Evolutionary conservation across 2,113 vertebrate species (phyloP).

Genomic region (Python bivittatus): DNA sequence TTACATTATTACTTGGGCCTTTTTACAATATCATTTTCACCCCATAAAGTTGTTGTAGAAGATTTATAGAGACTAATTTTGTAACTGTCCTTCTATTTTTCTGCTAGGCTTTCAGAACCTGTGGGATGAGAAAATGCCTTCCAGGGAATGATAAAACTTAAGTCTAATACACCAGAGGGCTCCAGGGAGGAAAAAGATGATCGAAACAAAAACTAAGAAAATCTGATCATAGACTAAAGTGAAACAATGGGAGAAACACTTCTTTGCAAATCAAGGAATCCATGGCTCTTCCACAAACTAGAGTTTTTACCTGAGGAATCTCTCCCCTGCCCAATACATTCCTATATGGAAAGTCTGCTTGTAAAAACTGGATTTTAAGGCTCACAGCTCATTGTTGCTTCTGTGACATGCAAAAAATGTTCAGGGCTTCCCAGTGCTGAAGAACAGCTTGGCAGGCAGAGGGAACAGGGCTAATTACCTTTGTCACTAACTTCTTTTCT

Average conservation of each 20-base stretch:
- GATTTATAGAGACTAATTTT: neutral
- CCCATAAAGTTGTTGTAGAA: neutral
- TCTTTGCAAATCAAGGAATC: neutral
- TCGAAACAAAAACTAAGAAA: neutral
- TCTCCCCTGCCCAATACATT: neutral
- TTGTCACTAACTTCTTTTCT: conserved; percentile 19
- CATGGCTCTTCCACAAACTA: too few relatives aligned
- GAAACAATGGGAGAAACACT: neutral
- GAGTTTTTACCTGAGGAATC: neutral
- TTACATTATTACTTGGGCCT: neutral
- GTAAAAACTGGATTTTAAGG: neutral
- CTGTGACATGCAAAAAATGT: neutral
- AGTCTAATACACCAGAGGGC: neutral
- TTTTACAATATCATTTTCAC: neutral
- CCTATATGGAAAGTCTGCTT: neutral
- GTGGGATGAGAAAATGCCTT: neutral
- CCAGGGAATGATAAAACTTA: neutral
- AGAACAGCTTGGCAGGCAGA: conserved; percentile 6
- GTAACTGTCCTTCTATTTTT: neutral
- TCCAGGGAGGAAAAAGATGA: neutral
- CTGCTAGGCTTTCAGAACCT: neutral
- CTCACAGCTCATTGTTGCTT: neutral
- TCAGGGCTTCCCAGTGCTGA: neutral
- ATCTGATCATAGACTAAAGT: neutral
- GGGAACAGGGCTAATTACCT: conserved; percentile 21